phyloP scores from a whole-genome alignment of 1,140 invertebrate genomes.

The Saccostrea echinata region DNA sequence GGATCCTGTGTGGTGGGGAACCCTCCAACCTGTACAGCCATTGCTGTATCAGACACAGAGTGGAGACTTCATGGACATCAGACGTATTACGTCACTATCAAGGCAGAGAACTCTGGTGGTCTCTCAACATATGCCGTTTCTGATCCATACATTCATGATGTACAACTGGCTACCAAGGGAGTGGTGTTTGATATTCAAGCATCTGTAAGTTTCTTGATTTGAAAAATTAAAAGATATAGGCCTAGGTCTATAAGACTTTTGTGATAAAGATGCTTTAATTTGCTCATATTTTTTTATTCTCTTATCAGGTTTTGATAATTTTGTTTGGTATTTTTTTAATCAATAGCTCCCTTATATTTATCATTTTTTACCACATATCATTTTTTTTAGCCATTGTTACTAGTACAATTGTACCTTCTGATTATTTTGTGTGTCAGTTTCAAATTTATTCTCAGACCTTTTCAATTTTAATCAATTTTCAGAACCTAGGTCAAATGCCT shows the following conservation, averaged over 20 bases:
- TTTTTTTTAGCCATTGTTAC: too few species aligned
- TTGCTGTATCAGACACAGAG: constrained; percentile 34
- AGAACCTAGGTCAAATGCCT: neutral
- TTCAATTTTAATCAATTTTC: neutral
- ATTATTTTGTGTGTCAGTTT: too few species aligned
- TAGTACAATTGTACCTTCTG: too few species aligned
- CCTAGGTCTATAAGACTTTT: too few species aligned
- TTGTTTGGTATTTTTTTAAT: too few species aligned
- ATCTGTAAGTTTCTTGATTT: neutral
- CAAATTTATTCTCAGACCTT: neutral
- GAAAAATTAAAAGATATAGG: neutral
- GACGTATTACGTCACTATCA: constrained; percentile 55
- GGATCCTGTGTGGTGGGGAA: constrained; percentile 46
- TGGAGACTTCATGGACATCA: constrained; percentile 55
- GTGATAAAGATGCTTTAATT: too few species aligned
- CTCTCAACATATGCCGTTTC: constrained; percentile 45
- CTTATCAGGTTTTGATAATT: too few species aligned
- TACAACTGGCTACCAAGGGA: constrained; percentile 48
- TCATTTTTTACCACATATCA: too few species aligned
- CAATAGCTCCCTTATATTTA: too few species aligned
- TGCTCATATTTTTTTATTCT: too few species aligned
- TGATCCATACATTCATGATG: constrained; percentile 53
- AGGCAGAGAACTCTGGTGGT: constrained; percentile 54
- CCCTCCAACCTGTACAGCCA: constrained; percentile 58
- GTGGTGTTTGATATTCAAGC: constrained; percentile 54